Evolutionary conservation across 2,888 invertebrate species (phyloP).

Genomic region (Lepas anatifera): DNA sequence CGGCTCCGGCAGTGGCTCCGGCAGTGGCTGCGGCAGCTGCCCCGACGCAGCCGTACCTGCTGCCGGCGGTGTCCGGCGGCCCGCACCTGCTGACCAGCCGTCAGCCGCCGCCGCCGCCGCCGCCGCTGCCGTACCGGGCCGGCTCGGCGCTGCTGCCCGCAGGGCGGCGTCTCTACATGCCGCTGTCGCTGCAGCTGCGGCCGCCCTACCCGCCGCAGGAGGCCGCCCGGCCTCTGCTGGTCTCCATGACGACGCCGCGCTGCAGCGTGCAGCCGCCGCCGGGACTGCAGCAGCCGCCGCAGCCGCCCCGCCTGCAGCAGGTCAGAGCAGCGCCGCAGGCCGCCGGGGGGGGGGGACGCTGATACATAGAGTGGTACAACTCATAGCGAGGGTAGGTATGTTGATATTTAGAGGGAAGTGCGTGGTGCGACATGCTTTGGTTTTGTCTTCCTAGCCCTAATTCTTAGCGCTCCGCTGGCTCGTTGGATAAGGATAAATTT

Average conservation of each 20-base stretch:
- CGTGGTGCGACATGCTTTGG: too few species aligned
- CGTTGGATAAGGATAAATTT: too few species aligned
- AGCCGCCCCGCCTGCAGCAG: background rate
- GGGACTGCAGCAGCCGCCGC: background rate
- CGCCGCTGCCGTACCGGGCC: background rate
- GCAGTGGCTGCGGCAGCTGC: background rate
- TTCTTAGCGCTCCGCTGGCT: too few species aligned
- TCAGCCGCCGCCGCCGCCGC: background rate
- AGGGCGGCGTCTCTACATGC: background rate
- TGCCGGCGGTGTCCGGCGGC: background rate
- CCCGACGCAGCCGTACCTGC: background rate
- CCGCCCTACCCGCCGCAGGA: background rate
- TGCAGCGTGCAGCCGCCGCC: constrained; percentile 9
- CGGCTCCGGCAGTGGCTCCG: too few species aligned
- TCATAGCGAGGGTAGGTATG: too few species aligned
- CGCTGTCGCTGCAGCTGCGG: background rate
- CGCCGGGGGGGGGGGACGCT: too few species aligned
- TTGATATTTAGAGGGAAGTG: too few species aligned
- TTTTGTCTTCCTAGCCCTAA: too few species aligned
- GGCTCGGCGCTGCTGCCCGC: background rate
- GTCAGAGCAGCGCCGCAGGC: too few species aligned
- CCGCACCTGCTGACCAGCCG: background rate
- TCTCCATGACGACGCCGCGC: background rate
- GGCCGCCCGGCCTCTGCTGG: background rate
- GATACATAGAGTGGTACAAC: too few species aligned